Percentiles rank a stretch among this genome's conserved stretches.
These are phyloP conservation scores for Drosophila takahashii DNA, from an alignment of 1,140 invertebrate genomes.

Conservation along the genomic window DNA sequence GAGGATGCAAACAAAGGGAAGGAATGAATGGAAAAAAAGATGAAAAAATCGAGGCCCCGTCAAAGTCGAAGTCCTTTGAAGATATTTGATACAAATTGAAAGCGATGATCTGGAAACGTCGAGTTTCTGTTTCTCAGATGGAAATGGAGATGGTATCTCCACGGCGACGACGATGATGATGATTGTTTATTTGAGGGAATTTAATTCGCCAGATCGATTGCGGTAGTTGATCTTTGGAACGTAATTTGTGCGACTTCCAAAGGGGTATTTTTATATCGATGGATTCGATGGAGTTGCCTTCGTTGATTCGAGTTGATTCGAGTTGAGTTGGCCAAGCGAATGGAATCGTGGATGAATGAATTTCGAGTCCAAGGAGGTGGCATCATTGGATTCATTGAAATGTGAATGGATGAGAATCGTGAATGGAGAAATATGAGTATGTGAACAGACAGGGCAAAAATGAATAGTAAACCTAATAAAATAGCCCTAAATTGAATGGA, in stretches of 20 bases:
- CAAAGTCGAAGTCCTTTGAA: conserved; percentile 63
- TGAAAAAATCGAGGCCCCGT: conserved; percentile 30
- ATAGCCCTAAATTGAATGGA: too few relatives aligned
- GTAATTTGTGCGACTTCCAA: conserved; percentile 17
- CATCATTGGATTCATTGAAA: conserved; percentile 20
- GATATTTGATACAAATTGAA: conserved; percentile 78
- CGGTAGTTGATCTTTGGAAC: conserved; percentile 53
- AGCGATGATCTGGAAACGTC: conserved; percentile 81
- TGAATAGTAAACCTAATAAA: too few relatives aligned
- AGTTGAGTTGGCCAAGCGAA: conserved; percentile 34
- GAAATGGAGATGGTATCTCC: background rate
- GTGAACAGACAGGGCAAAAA: too few relatives aligned
- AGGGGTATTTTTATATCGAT: background rate
- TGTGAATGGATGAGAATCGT: conserved; percentile 14
- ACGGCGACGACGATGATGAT: background rate
- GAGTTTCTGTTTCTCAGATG: conserved; percentile 34
- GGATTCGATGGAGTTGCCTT: conserved; percentile 9
- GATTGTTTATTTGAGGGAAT: conserved; percentile 24
- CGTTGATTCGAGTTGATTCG: conserved; percentile 2
- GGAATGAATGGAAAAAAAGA: conserved; percentile 16
- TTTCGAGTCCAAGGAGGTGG: conserved; percentile 12
- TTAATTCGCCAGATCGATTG: conserved; percentile 53
- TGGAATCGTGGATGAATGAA: conserved; percentile 40
- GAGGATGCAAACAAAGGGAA: conserved; percentile 16
- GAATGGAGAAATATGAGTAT: conserved; percentile 9